Evolutionary conservation across 1,140 invertebrate species (phyloP), one percentile per base, ranked within the genome.

Genomic region (Aphaenogaster ashmeadi): DNA sequence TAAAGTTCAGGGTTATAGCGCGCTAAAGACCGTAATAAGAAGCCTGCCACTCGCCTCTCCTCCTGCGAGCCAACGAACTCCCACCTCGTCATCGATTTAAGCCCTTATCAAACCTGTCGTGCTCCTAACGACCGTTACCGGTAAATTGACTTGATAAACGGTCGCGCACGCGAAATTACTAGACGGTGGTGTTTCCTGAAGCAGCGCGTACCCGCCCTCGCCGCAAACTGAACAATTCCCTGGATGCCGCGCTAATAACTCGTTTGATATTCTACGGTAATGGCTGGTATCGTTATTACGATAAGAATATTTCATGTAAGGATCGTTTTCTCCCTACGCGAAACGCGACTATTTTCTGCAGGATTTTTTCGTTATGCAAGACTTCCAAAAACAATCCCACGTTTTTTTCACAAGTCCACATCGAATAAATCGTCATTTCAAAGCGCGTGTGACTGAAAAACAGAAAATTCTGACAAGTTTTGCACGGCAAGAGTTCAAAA

Each of bases 1-100:
- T 81, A 90, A 88, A 91, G 90, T 91, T 91, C 88, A 91, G 78
- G 90, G 89, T 81, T 89, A 88, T 79, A 69, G 66, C 27, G 87
- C 47, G 69, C 78, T 80, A 58, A 85, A 89, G 71, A 87, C 62
- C 56, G 75, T 86, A 86, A 88, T 89, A 91, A 89, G 86, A 86
- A 77, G 62, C 58, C 54, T 44, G 21, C 27, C 1, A 18, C 38
- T 2, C 60, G 44, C 33, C 21, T 38, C 71, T 44, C 21, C 47
- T 71, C 50, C 36, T 56, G 56, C 56, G 56, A 72, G 87, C 83
- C 81, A 87, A 71, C 78, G 83, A 89, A 89, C 74, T 81, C 52
- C 86, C 85, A 33, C 56, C 66, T 50, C 38, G 41, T 67, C 72
- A 89, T 89, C 86, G 88, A 89, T 91, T 78, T 78, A 56, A 64